These are phyloP conservation scores for Diuraphis noxia DNA, from an alignment of 1,140 invertebrate genomes.

Conservation along the genomic window DNA sequence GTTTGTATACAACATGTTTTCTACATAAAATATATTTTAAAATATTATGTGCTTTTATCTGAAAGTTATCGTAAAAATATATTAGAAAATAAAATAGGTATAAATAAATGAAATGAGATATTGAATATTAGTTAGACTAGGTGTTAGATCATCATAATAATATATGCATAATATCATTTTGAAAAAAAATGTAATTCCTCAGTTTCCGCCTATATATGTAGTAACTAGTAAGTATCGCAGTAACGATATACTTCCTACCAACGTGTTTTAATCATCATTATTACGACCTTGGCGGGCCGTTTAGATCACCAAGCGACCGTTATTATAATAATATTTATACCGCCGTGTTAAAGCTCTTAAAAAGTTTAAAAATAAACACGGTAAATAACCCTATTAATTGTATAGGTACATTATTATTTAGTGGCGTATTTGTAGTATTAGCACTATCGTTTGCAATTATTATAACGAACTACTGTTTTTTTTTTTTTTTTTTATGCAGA, in stretches of 20 bases:
- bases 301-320: background rate
- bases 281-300: background rate
- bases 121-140: background rate
- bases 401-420: background rate
- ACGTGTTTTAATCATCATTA: constrained; percentile 38
- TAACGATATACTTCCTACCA: constrained; percentile 42
- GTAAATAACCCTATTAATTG: background rate
- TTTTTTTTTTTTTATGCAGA: constrained; percentile 59
- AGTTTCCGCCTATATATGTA: background rate
- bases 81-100: background rate
- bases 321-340: background rate
- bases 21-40: background rate
- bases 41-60: background rate
- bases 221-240: background rate
- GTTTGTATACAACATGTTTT: background rate
- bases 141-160: background rate
- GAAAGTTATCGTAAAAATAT: background rate
- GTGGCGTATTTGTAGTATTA: background rate
- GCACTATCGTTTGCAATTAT: background rate
- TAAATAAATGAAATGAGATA: background rate
- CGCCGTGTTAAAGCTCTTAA: background rate
- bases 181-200: background rate
- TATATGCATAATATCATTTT: background rate
- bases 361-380: background rate
- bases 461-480: background rate